Evolutionary conservation across 2,113 vertebrate genomes (phyloP).

Genomic region (Bombycilla garrulus): DNA sequence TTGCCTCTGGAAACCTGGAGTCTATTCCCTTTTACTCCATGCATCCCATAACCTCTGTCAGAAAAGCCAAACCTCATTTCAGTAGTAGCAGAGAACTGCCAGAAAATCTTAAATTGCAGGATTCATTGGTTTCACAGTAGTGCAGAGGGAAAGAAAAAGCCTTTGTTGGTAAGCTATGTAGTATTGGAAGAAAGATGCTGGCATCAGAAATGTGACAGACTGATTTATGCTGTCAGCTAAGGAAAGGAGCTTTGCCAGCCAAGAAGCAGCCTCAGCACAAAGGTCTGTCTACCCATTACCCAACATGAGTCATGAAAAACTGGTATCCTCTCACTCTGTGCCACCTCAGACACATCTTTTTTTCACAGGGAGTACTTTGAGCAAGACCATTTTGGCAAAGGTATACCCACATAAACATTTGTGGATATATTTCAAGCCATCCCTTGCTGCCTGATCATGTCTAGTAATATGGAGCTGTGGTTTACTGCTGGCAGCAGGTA

Average conservation of each 20-base stretch:
- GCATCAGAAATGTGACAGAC: rapidly evolving
- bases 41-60: not conserved
- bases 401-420: not conserved
- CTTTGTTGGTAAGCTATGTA: not conserved
- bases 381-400: not conserved
- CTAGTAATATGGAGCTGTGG: not conserved
- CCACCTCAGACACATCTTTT: not conserved
- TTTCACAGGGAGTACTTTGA: not conserved
- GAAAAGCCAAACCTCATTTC: not conserved
- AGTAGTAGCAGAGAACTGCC: not conserved
- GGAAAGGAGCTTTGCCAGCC: not conserved
- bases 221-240: not conserved
- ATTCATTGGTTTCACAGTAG: not conserved
- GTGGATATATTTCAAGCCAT: not conserved
- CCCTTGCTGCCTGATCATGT: not conserved
- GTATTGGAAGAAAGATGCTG: not conserved
- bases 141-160: not conserved
- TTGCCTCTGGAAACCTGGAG: not conserved
- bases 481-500: not conserved
- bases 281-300: not conserved
- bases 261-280: not conserved
- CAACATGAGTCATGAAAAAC: not conserved
- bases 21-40: not conserved
- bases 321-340: not conserved
- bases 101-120: not conserved